Conservation (phyloP, 2,888 invertebrate species). For the Ornithoptera alexandrae region DNA sequence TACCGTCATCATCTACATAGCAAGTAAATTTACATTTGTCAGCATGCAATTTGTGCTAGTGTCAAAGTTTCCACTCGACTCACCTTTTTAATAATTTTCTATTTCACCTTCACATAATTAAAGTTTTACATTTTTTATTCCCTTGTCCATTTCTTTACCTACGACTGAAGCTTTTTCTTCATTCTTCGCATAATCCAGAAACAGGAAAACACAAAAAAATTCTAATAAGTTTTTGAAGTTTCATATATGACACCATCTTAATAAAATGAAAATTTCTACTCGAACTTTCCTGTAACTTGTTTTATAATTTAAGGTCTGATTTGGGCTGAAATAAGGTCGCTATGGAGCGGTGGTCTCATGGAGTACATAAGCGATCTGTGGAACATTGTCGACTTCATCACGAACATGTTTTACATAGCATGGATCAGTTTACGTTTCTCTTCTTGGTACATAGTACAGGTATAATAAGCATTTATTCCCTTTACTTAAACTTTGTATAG, state of each 20-base stretch:
- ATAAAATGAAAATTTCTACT: no score
- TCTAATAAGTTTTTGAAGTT: no score
- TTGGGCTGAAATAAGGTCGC: slow-evolving; percentile 94
- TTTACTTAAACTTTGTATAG: neutral
- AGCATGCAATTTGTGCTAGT: slow-evolving; percentile 14
- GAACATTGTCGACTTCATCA: slow-evolving; percentile 99
- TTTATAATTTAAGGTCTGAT: slow-evolving; percentile 86
- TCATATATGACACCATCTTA: no score
- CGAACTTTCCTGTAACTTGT: neutral
- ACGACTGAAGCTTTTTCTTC: no score
- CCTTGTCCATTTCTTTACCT: no score
- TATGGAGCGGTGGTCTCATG: slow-evolving; percentile 93
- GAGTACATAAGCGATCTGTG: slow-evolving; percentile 97
- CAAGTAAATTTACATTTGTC: slow-evolving; percentile 82
- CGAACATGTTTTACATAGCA: slow-evolving; percentile 96
- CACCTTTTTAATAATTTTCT: no score
- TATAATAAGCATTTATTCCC: slow-evolving; percentile 53
- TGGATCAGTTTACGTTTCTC: slow-evolving; percentile 94
- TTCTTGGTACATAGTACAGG: slow-evolving; percentile 94
- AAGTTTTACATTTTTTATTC: no score
- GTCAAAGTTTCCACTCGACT: neutral
- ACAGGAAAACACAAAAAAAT: no score
- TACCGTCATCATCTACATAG: slow-evolving; percentile 91
- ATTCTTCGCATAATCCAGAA: no score
- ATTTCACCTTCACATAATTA: no score